phyloP scores from a whole-genome alignment of 2,888 invertebrate genomes.

The Anthophora plumipes region DNA sequence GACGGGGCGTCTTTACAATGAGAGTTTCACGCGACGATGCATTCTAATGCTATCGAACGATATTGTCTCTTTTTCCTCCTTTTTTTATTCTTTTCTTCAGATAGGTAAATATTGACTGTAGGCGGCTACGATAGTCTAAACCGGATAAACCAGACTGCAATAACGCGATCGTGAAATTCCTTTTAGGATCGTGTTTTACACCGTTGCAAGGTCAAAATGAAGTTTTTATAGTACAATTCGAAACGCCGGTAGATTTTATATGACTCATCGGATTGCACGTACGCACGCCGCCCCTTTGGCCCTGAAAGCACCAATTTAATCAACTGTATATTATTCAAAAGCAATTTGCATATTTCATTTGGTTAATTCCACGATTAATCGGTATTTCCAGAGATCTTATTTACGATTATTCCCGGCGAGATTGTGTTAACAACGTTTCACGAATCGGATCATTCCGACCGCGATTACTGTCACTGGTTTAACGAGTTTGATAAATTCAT shows the following conservation, averaged over 20 bases:
- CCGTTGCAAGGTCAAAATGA: slow-evolving; percentile 8
- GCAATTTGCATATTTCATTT: background rate
- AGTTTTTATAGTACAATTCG: slow-evolving; percentile 24
- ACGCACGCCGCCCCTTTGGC: background rate
- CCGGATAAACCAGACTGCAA: slow-evolving; percentile 47
- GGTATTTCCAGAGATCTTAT: background rate
- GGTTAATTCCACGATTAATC: background rate
- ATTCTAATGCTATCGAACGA: background rate
- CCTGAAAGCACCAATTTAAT: background rate
- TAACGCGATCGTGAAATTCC: slow-evolving; percentile 29
- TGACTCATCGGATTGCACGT: background rate
- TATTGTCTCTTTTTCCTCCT: background rate
- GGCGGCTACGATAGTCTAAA: slow-evolving; percentile 1
- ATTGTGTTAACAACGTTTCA: background rate
- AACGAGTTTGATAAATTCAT: background rate
- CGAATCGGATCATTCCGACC: background rate
- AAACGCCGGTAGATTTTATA: slow-evolving; percentile 28
- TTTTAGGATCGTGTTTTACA: slow-evolving; percentile 37
- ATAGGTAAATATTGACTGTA: slow-evolving; percentile 4
- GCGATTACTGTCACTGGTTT: background rate
- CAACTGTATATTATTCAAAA: background rate
- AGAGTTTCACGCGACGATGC: background rate
- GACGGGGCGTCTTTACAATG: too few species aligned
- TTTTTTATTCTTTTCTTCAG: too few species aligned
- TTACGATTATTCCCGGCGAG: background rate